A percentile compares a stretch with the other conserved stretches of the same genome.
phyloP scores from a whole-genome alignment of 2,797 vertebrate genomes.

The Enteromius afrohamiltoni region DNA sequence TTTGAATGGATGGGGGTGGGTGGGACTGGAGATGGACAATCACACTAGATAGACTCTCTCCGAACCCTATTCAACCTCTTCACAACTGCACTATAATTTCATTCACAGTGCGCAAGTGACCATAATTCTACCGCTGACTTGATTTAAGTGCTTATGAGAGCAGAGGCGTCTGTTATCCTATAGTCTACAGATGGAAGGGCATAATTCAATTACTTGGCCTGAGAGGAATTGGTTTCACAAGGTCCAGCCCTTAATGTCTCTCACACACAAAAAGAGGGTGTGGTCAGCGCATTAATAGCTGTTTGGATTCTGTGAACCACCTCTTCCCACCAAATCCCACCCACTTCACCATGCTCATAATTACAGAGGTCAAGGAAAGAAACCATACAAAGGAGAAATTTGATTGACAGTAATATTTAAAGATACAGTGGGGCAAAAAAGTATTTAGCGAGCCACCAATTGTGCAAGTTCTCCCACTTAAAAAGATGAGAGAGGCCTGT shows the following conservation, averaged over 20 bases:
- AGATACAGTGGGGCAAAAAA: too few relatives aligned
- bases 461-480: too few relatives aligned
- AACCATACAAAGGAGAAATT: neutral
- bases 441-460: too few relatives aligned
- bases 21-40: slow-evolving; percentile 53
- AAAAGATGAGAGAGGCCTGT: too few relatives aligned
- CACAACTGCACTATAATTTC: slow-evolving; percentile 74
- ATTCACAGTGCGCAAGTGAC: slow-evolving; percentile 74
- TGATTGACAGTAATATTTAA: too few relatives aligned
- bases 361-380: neutral
- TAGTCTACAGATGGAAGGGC: slow-evolving; percentile 67
- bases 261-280: slow-evolving; percentile 28
- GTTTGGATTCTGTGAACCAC: neutral
- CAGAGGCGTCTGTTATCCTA: slow-evolving; percentile 70
- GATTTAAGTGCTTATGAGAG: slow-evolving; percentile 79
- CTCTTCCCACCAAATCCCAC: neutral
- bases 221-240: slow-evolving; percentile 52
- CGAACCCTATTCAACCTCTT: slow-evolving; percentile 69
- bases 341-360: neutral
- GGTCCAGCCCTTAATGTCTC: slow-evolving; percentile 47
- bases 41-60: slow-evolving; percentile 62
- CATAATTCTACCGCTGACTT: slow-evolving; percentile 79
- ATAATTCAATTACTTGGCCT: slow-evolving; percentile 62
- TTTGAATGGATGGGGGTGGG: slow-evolving; percentile 27
- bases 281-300: slow-evolving; percentile 16